Base-by-base conservation (phyloP, 64 coral and sea anemone species). In the Stichodactyla helianthus region DNA sequence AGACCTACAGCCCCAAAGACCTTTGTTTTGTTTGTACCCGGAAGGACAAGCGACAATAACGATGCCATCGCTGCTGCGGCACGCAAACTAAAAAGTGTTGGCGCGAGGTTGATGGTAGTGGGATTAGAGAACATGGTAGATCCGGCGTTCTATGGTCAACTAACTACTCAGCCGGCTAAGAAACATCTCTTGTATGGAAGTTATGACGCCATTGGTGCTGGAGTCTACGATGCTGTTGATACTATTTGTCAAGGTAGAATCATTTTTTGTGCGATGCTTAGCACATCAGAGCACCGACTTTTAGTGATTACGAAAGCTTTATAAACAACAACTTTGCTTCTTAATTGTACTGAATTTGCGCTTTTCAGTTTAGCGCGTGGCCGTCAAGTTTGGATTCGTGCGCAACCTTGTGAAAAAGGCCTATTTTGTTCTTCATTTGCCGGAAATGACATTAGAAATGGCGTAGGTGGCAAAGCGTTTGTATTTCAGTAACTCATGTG, bases 161-260 rank as follows among this genome's bases (percentile, higher is more conserved):
- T 84, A 0, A 71, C 90, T 52, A 50, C 90, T 1, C 90, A 92
- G 61, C 90, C 90, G 6, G 5, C 85, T 2, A 22, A 35, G 17
- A 92, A 92, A 60, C 83, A 84, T 25, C 50, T 53, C 83, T 50
- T 84, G 19, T 15, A 28, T 28, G 83, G 83, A 11, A 54, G 61
- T 31, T 84, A 60, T 60, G 83, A 84, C 6, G 16, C 0, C 5
- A 84, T 84, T 63, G 59, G 59, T 63, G 83, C 83, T 84, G 52
- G 50, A 14, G 83, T 84, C 14, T 84, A 84, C 53, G 90, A 82
- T 83, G 84, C 86, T 50, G 90, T 86, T 11, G 62, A 87, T 13
- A 79, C 86, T 17, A 59, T 87, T 82, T 92, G 90, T 64, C 86
- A 92, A 92, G 90, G 90, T 92, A 82, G 82, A 9, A 2, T 27